Evolutionary conservation across 2,888 invertebrate genomes (phyloP).

Genomic region (Brassicogethes aeneus): DNA sequence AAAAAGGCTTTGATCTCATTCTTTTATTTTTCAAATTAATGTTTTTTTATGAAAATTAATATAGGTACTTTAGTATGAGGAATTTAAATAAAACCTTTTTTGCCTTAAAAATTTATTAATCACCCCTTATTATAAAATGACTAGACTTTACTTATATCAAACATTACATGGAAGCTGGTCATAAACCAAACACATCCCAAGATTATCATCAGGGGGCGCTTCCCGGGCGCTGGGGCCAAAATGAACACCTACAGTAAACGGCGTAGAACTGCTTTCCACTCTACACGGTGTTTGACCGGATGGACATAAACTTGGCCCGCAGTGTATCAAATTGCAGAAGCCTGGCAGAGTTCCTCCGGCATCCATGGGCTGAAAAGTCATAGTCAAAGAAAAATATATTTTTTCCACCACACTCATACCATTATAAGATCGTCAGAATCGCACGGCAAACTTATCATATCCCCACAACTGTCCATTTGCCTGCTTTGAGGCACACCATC

Average conservation of each 20-base stretch:
- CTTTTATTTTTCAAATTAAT: too few species aligned
- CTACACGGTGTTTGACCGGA: slow-evolving; percentile 46
- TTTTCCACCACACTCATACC: too few species aligned
- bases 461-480: slow-evolving; percentile 47
- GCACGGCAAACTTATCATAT: slow-evolving; percentile 72
- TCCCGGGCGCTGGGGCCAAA: slow-evolving; percentile 60
- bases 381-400: background rate
- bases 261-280: slow-evolving; percentile 67
- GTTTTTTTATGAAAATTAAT: too few species aligned
- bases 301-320: slow-evolving; percentile 64
- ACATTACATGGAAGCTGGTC: slow-evolving; percentile 59
- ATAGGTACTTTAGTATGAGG: too few species aligned
- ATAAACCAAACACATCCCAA: slow-evolving; percentile 70
- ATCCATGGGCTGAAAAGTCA: slow-evolving; percentile 45
- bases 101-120: too few species aligned
- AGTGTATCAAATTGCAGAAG: slow-evolving; percentile 70
- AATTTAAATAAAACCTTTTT: too few species aligned
- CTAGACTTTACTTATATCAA: too few species aligned
- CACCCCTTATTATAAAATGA: background rate
- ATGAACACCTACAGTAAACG: slow-evolving; percentile 69
- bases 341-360: slow-evolving; percentile 45
- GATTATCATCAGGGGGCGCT: slow-evolving; percentile 68
- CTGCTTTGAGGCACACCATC: slow-evolving; percentile 27
- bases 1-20: too few species aligned
- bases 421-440: slow-evolving; percentile 77